Conservation (phyloP, 2,797 vertebrate genomes). For the Liparis tanakae region DNA sequence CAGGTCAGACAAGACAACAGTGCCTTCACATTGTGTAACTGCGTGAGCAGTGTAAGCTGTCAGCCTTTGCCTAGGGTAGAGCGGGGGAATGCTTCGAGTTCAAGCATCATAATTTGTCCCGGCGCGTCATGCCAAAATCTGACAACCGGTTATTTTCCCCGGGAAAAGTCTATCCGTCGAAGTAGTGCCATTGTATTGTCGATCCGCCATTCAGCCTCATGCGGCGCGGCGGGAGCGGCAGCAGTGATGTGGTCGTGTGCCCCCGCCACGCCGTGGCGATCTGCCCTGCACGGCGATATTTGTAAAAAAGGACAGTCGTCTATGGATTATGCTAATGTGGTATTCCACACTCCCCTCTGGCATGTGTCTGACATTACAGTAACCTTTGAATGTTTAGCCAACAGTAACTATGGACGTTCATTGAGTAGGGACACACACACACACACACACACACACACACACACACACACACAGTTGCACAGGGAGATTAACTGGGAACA, state of each 20-base stretch:
- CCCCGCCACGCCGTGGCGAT: conserved; percentile 50
- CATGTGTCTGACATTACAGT: conserved; percentile 84
- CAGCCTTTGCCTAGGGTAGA: conserved; percentile 27
- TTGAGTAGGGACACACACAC: conserved; percentile 55
- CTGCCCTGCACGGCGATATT: conserved; percentile 45
- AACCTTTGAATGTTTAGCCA: conserved; percentile 84
- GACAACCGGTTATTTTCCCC: conserved; percentile 50
- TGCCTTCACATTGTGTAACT: conserved; percentile 10
- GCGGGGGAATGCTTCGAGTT: conserved; percentile 23
- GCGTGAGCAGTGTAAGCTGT: conserved; percentile 24
- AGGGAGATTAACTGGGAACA: conserved; percentile 43
- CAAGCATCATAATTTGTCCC: conserved; percentile 42
- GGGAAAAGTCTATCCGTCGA: conserved; percentile 16
- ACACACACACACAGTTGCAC: conserved; percentile 11
- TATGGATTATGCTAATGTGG: conserved; percentile 86
- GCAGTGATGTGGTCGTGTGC: conserved; percentile 56
- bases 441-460: neutral
- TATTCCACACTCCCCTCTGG: conserved; percentile 82
- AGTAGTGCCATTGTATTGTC: conserved; percentile 25
- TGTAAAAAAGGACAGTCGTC: conserved; percentile 68
- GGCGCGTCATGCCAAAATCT: conserved; percentile 31
- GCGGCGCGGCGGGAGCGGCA: conserved; percentile 26
- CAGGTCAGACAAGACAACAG: conserved; percentile 40
- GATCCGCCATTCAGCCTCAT: conserved; percentile 11
- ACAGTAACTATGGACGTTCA: conserved; percentile 81